Percentiles rank a stretch among this genome's conserved stretches.
Conservation (phyloP, 1,140 invertebrate species). For the Ladona fulva region DNA sequence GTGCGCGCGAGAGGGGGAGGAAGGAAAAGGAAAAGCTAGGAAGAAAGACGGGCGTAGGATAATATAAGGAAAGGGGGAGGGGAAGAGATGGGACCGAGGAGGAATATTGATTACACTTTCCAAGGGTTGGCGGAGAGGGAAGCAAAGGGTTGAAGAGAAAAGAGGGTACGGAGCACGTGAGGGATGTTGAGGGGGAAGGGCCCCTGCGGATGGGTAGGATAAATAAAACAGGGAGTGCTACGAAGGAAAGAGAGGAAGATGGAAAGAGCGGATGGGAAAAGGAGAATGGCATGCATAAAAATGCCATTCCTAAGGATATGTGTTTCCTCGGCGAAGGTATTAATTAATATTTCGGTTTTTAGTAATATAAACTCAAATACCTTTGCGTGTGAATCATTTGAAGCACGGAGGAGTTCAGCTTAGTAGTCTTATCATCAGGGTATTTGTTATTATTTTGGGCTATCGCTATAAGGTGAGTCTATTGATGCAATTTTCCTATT, state of each 20-base stretch:
- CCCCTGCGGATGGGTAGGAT: background rate
- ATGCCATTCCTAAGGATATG: too few relatives aligned
- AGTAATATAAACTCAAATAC: too few relatives aligned
- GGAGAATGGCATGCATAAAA: background rate
- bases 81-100: background rate
- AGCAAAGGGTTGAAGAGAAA: background rate
- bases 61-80: background rate
- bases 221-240: background rate
- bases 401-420: too few relatives aligned
- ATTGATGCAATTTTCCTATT: too few relatives aligned
- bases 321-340: too few relatives aligned
- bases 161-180: background rate
- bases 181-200: background rate
- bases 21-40: background rate
- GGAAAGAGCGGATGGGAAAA: background rate
- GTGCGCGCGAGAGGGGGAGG: background rate
- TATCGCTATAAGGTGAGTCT: too few relatives aligned
- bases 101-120: conserved; percentile 5
- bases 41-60: background rate
- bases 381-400: too few relatives aligned
- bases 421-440: too few relatives aligned
- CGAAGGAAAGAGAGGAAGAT: background rate
- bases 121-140: background rate
- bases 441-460: too few relatives aligned
- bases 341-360: too few relatives aligned